Conservation (phyloP, 2,113 vertebrate genomes). For the Microcebus lehilahytsara region DNA sequence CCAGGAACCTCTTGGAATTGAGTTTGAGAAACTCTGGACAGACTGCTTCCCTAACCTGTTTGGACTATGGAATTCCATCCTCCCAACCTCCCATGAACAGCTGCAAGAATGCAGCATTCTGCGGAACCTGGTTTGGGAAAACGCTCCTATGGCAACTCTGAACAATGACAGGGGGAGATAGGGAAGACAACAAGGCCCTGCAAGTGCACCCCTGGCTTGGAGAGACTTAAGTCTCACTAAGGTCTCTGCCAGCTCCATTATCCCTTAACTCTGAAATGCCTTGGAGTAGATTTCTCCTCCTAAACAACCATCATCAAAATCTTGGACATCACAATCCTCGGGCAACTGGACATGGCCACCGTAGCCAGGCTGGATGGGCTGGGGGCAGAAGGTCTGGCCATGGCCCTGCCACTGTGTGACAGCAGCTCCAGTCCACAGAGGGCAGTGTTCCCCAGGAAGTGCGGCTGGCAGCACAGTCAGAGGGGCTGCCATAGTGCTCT, state of each 20-base stretch:
- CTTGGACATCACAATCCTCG: accelerated
- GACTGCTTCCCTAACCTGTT: background rate
- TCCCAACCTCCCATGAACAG: background rate
- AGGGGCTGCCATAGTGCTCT: background rate
- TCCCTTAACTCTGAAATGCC: background rate
- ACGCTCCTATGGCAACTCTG: background rate
- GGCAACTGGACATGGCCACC: background rate
- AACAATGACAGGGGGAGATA: background rate
- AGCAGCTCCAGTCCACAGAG: background rate
- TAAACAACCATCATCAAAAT: background rate
- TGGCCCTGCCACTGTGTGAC: background rate
- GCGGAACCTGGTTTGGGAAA: background rate
- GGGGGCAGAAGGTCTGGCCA: accelerated
- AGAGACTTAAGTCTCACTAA: background rate
- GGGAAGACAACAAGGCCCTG: background rate
- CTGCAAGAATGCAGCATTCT: background rate
- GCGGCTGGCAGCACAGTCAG: constrained; percentile 50
- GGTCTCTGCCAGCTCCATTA: background rate
- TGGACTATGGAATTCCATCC: background rate
- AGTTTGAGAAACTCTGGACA: background rate
- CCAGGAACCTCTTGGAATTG: background rate
- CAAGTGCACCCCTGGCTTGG: background rate
- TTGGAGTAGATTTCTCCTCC: background rate
- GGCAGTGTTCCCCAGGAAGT: background rate
- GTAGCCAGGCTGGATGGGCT: too few species aligned